A percentile compares a stretch with the other conserved stretches of the same genome.
phyloP scores from a whole-genome alignment of 2,113 vertebrate species.

The Oncorhynchus kisutch region DNA sequence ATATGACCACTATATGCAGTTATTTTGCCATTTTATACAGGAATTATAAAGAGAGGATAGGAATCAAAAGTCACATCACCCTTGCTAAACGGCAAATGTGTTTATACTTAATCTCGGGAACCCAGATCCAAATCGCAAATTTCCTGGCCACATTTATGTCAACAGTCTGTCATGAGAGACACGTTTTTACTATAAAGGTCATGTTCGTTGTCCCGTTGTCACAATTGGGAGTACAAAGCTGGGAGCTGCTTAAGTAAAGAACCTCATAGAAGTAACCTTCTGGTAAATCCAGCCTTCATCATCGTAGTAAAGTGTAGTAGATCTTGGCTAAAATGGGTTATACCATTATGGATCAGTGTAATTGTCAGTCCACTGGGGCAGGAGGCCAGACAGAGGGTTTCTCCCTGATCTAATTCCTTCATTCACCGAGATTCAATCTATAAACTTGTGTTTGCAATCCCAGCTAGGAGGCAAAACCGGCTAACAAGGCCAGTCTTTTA shows the following conservation, averaged over 20 bases:
- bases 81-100: no score
- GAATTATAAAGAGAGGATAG: no score
- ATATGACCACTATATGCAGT: no score
- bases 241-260: background rate
- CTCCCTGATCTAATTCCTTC: conserved; percentile 40
- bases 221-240: background rate
- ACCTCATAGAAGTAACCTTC: background rate
- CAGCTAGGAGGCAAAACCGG: conserved; percentile 32
- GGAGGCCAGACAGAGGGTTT: conserved; percentile 50
- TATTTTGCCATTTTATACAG: no score
- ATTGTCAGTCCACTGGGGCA: conserved; percentile 48
- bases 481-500: no score
- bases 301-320: background rate
- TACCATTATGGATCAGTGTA: conserved; percentile 40
- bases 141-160: no score
- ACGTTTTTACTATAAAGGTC: no score
- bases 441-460: conserved; percentile 51
- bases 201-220: background rate
- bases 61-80: no score
- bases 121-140: no score
- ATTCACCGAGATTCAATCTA: conserved; percentile 34
- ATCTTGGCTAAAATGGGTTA: conserved; percentile 29
- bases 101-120: no score
- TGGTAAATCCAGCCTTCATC: conserved; percentile 34
- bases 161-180: no score